Base-by-base conservation (phyloP, 2,113 vertebrate genomes). In the Phainopepla nitens region DNA sequence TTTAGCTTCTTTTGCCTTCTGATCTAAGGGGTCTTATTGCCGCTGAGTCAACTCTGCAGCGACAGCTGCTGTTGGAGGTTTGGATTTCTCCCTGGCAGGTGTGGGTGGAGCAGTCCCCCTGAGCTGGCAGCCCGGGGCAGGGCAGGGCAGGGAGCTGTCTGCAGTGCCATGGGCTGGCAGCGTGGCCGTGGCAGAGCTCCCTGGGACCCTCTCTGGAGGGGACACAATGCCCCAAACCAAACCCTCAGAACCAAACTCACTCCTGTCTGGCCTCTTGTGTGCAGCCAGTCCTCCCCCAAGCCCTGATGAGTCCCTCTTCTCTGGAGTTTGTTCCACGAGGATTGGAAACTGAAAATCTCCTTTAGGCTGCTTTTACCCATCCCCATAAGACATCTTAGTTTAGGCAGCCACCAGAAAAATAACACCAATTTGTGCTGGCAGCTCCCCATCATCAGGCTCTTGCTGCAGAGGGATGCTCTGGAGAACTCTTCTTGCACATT, bases 141-240 rank as follows among this genome's bases (percentile, higher is more conserved):
- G 31, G 45, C 44, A 44, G 42, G 42, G 6, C 41, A 54, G 39
- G 39, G 27, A 8, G 23, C 13, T 9, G 33, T 73, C 58, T 45
- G 2, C 3, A 23, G 31, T 14, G 33, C 41, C 13, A 4, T 0
- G 2, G 14, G 15, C 47, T 51, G 21, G 11, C 51, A 2, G 0
- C 27, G 11, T 27, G 10, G 35, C 60, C 0, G 9, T 61, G 69
- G 7, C 0, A 7, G 3, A 31, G 51, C 5, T 53, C 39, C 54
- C 47, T 31, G 35, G 39, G 39, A 39, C 39, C 39, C 39, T 10
- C 9, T 6, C 10, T n/a, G 41, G 20, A n/a, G 24, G 45, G 45
- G 31, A 45, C 10, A 42, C 25, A 27, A 13, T 23, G 39, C 22
- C 54, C 54, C 9, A 78, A 27, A 50, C 7, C 3, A 35, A 84